phyloP scores from a whole-genome alignment of 2,888 invertebrate species.

The Plebejus anna region DNA sequence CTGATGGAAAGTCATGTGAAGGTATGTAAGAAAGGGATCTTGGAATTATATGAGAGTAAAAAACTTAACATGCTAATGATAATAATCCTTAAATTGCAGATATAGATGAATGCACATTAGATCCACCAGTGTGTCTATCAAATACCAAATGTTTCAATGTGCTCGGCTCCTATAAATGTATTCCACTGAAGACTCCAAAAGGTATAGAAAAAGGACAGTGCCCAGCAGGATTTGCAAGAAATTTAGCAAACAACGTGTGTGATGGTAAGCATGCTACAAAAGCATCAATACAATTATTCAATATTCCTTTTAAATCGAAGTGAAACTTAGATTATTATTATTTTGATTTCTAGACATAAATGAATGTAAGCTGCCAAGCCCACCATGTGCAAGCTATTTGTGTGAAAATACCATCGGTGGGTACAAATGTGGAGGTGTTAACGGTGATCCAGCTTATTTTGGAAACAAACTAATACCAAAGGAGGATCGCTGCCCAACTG shows the following conservation, averaged over 20 bases:
- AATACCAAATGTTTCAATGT: slow-evolving; percentile 83
- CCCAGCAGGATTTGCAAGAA: slow-evolving; percentile 76
- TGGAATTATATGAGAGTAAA: not conserved
- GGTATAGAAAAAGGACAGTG: slow-evolving; percentile 61
- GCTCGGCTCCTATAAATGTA: slow-evolving; percentile 83
- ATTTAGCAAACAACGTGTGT: slow-evolving; percentile 71
- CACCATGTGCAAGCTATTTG: slow-evolving; percentile 61
- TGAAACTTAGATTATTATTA: not conserved
- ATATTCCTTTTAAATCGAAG: not conserved
- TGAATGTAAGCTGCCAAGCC: slow-evolving; percentile 83
- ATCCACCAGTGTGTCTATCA: slow-evolving; percentile 78
- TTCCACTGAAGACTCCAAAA: slow-evolving; percentile 50
- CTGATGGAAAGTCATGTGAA: slow-evolving; percentile 84
- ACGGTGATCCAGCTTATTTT: slow-evolving; percentile 57
- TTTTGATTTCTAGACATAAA: slow-evolving; percentile 83
- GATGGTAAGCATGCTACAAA: slow-evolving; percentile 59
- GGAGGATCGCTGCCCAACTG: slow-evolving; percentile 75
- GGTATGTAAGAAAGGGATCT: slow-evolving; percentile 54
- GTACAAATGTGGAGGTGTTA: slow-evolving; percentile 65
- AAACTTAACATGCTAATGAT: not conserved
- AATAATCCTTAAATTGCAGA: slow-evolving; percentile 67
- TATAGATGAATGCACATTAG: slow-evolving; percentile 86
- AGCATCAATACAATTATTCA: not conserved
- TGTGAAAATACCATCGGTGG: slow-evolving; percentile 74
- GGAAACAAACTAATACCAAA: slow-evolving; percentile 41